phyloP scores from a whole-genome alignment of 2,113 vertebrate genomes.

The Hypomesus transpacificus region DNA sequence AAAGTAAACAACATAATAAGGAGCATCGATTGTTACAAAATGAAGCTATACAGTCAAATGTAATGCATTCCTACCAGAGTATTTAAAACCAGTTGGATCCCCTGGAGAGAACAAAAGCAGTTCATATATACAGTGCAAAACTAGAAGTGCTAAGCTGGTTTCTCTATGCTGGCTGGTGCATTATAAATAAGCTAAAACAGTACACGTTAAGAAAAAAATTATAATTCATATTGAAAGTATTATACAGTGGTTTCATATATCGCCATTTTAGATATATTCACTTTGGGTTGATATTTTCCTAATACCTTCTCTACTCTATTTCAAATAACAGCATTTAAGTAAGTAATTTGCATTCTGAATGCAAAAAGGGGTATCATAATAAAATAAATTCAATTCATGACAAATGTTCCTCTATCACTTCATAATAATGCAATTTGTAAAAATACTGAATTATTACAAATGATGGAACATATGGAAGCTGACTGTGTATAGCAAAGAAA shows the following conservation, averaged over 20 bases:
- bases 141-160: constrained; percentile 63
- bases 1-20: constrained; percentile 53
- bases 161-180: constrained; percentile 59
- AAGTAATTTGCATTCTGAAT: too few species aligned
- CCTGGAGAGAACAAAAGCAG: constrained; percentile 42
- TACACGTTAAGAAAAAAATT: constrained; percentile 42
- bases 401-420: too few species aligned
- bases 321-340: too few species aligned
- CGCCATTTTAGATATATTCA: constrained; percentile 22
- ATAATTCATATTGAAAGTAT: constrained; percentile 43
- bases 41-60: constrained; percentile 53
- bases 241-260: constrained; percentile 46
- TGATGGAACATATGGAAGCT: not conserved
- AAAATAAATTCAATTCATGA: too few species aligned
- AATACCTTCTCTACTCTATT: not conserved
- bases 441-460: not conserved
- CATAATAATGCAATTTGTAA: too few species aligned
- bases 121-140: constrained; percentile 67
- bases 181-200: constrained; percentile 66
- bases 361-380: too few species aligned
- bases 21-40: constrained; percentile 54
- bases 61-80: constrained; percentile 47
- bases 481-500: constrained; percentile 19
- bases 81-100: constrained; percentile 47
- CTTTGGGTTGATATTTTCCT: not conserved